Conservation (phyloP, 1,140 invertebrate genomes). For the Hyphantria cunea region DNA sequence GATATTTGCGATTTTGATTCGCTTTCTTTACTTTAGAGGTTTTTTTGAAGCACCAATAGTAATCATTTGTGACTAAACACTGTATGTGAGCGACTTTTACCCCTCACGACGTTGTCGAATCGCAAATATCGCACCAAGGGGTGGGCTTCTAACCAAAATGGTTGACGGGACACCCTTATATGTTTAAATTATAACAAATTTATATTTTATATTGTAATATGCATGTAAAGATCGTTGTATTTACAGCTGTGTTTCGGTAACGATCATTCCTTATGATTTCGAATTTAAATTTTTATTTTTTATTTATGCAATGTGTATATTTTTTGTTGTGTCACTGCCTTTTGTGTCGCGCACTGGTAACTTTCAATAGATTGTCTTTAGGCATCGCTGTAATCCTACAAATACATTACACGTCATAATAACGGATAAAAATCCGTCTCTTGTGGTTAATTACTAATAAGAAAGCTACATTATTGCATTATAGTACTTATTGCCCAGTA, state of each 20-base stretch:
- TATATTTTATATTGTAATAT: conserved; percentile 39
- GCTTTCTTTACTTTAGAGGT: background rate
- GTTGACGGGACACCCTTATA: conserved; percentile 51
- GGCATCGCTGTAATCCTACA: no score
- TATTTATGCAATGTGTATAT: conserved; percentile 35
- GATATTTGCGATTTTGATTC: conserved; percentile 10
- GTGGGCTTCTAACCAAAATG: conserved; percentile 55
- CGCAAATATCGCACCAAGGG: conserved; percentile 31
- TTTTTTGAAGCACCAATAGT: no score
- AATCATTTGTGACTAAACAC: no score
- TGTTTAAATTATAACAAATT: conserved; percentile 30
- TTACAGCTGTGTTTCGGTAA: conserved; percentile 49
- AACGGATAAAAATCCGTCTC: no score
- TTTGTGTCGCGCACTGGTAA: conserved; percentile 11
- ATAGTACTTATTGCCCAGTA: conserved; percentile 16
- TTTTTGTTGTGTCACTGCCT: conserved; percentile 38
- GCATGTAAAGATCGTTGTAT: conserved; percentile 55
- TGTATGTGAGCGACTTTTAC: no score
- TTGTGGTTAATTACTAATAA: no score
- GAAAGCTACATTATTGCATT: background rate
- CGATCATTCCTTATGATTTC: conserved; percentile 68
- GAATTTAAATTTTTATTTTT: conserved; percentile 58
- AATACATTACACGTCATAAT: no score
- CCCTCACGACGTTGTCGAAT: conserved; percentile 4
- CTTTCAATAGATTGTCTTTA: background rate